Evolutionary conservation across 2,113 vertebrate genomes (phyloP), one percentile per base, ranked within the genome.

Genomic region (Anguilla japonica): DNA sequence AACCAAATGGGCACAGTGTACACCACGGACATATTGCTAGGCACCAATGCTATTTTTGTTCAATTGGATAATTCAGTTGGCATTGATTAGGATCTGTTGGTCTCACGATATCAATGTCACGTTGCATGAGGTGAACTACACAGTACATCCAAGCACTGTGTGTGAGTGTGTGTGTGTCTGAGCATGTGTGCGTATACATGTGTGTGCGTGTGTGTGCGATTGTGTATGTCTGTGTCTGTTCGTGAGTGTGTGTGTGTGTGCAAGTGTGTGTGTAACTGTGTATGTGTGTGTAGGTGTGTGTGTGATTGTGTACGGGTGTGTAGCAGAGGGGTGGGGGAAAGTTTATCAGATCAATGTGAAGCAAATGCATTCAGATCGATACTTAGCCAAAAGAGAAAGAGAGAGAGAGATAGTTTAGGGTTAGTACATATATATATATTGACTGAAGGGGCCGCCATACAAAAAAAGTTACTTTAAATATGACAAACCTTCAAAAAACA

Each of bases 321-420:
- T 22, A 85, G 88, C 60, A 22, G 90, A 78, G 40, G 87, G 57
- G 39, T 80, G 81, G 87, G 41, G 60, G 82, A 41, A 88, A 88
- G 86, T 87, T 81, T 91, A 87, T 86, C 87, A 83, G 91, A 95
- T 94, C 95, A 96, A 95, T 94, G 92, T 93, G 91, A 94, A 89
- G 93, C 93, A 96, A 96, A 95, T 95, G 94, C 92, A 96, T 94
- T 95, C 93, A 93, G 94, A 96, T 96, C 95, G 92, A 96, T 96
- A 96, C 89, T 86, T 84, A 91, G 91, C 93, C 91, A n/a, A 78
- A 43, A 78, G n/a, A 46, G 57, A 22, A 29, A 40, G 78, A 39
- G 50, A 56, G 57, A 57, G 84, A n/a, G 71, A 26, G 29, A 29
- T 3, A 9, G 14, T 15, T 11, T 41, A 26, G 60, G 22, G 22